Conservation (phyloP, 2,797 vertebrate genomes). For the Poeciliopsis infans region DNA sequence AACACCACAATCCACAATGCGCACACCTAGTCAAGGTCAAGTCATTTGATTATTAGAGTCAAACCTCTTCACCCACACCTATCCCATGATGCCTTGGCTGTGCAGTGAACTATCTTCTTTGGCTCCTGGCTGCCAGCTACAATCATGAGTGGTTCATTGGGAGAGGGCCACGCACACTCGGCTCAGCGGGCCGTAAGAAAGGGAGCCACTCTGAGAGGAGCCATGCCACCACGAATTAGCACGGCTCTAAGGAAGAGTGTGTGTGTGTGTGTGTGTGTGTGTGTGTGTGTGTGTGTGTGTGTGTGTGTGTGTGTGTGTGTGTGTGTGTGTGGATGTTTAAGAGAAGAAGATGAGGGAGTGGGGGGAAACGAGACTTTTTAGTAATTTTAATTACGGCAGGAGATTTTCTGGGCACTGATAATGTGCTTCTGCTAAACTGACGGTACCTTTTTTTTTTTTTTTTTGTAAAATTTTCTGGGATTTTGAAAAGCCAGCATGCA, state of each 20-base stretch:
- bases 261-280: not conserved
- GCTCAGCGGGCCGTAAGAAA: conserved; percentile 45
- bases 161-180: conserved; percentile 29
- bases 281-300: not conserved
- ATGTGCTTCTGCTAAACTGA: conserved; percentile 32
- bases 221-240: conserved; percentile 38
- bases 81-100: conserved; percentile 42
- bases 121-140: conserved; percentile 47
- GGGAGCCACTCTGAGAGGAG: conserved; percentile 37
- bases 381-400: conserved; percentile 28
- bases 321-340: not conserved
- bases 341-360: not conserved
- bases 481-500: conserved; percentile 63
- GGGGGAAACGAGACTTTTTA: not conserved
- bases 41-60: conserved; percentile 51
- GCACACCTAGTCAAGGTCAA: conserved; percentile 52
- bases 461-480: conserved; percentile 30
- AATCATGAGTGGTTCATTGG: conserved; percentile 36
- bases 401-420: conserved; percentile 6
- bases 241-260: not conserved
- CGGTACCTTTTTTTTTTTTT: conserved; percentile 4
- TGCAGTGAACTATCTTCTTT: conserved; percentile 44
- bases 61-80: conserved; percentile 55
- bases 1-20: conserved; percentile 29
- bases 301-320: not conserved